Evolutionary conservation across 1,140 invertebrate species (phyloP).

Genomic region (Drosophila carrolli): DNA sequence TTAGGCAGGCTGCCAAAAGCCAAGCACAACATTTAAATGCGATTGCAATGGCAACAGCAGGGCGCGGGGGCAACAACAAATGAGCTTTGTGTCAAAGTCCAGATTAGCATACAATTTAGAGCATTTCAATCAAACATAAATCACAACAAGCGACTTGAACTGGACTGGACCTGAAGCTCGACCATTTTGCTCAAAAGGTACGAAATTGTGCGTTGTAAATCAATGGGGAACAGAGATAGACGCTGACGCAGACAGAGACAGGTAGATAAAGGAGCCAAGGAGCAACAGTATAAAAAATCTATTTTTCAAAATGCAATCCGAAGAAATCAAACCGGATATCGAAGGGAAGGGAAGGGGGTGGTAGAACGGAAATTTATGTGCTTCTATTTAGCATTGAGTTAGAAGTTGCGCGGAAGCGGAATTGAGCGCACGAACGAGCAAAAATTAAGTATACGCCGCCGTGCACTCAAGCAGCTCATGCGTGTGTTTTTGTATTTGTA

Average conservation of each 20-base stretch:
- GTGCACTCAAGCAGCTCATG: slow-evolving; percentile 52
- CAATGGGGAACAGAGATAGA: slow-evolving; percentile 30
- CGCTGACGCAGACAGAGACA: background rate
- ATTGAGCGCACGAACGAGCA: slow-evolving; percentile 70
- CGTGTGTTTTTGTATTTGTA: slow-evolving; percentile 27
- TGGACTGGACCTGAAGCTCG: slow-evolving; percentile 26
- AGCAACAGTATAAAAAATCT: slow-evolving; percentile 69
- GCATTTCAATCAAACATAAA: slow-evolving; percentile 78
- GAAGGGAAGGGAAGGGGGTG: background rate
- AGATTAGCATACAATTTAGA: slow-evolving; percentile 78
- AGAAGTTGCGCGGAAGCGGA: slow-evolving; percentile 43
- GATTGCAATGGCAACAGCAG: slow-evolving; percentile 20
- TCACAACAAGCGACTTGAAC: slow-evolving; percentile 51
- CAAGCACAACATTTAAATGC: slow-evolving; percentile 38
- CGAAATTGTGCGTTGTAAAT: slow-evolving; percentile 73
- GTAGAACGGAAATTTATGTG: slow-evolving; percentile 70
- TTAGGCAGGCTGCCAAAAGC: slow-evolving; percentile 51
- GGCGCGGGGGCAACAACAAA: slow-evolving; percentile 40
- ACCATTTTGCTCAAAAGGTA: slow-evolving; percentile 35
- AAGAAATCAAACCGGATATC: slow-evolving; percentile 66
- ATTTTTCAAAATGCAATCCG: slow-evolving; percentile 76
- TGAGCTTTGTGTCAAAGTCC: slow-evolving; percentile 48
- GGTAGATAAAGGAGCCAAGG: slow-evolving; percentile 5
- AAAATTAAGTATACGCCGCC: slow-evolving; percentile 77
- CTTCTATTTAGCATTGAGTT: slow-evolving; percentile 75